phyloP scores from a whole-genome alignment of 2,113 vertebrate genomes.

The Semicossyphus pulcher region DNA sequence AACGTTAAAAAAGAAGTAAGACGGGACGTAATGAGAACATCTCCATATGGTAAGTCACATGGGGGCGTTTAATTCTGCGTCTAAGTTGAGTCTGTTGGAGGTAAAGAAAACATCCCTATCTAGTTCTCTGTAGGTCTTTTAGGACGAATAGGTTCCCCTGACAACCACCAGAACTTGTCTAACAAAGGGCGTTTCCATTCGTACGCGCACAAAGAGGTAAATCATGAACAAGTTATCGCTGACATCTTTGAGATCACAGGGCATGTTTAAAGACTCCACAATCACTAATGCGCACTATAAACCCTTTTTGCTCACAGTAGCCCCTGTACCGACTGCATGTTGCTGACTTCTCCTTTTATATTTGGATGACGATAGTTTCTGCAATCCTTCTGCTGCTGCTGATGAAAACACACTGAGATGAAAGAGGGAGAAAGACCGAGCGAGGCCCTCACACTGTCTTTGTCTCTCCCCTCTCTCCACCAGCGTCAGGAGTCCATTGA shows the following conservation, averaged over 20 bases:
- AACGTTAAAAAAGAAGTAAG: too few species aligned
- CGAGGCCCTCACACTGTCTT: not conserved
- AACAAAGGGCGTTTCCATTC: not conserved
- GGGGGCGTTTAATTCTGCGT: too few species aligned
- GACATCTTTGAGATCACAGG: too few species aligned
- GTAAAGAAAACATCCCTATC: too few species aligned
- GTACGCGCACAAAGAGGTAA: not conserved
- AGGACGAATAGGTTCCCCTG: not conserved
- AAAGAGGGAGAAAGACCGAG: slow-evolving; percentile 28
- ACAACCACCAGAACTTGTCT: not conserved
- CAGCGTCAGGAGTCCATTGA: slow-evolving; percentile 25
- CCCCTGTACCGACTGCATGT: not conserved
- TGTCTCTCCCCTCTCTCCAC: not conserved
- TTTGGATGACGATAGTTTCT: slow-evolving; percentile 35
- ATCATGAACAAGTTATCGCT: too few species aligned
- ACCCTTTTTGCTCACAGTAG: not conserved
- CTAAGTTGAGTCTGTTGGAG: too few species aligned
- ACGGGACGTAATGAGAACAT: too few species aligned
- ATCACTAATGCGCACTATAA: too few species aligned
- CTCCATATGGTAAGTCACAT: too few species aligned
- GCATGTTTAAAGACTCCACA: too few species aligned
- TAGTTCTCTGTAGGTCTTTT: not conserved
- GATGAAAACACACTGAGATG: slow-evolving; percentile 28
- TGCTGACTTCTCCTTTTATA: slow-evolving; percentile 14
- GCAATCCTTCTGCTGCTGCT: slow-evolving; percentile 18